Base-by-base conservation (phyloP, 23 tunicate species). In the Phallusia fumigata region DNA sequence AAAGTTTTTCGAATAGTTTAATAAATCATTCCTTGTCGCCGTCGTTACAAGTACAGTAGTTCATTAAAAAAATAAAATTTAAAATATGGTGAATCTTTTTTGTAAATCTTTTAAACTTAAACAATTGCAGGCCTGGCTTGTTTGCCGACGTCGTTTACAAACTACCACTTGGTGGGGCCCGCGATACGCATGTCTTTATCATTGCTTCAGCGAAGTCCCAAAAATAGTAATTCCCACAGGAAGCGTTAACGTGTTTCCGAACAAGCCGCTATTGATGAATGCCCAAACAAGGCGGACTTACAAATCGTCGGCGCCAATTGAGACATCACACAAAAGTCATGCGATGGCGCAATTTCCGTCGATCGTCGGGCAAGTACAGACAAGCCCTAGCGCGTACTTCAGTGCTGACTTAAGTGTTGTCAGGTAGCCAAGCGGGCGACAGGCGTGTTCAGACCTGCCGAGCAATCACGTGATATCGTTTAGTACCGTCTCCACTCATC, bases 151-250 rank as follows among this genome's bases (percentile, higher is more conserved):
- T 5, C 47, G 8, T 3, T 40, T 40, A 3, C 10, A 5, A 40
- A 40, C 47, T 40, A 40, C 69, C 69, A 58, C 69, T 58, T 58
- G 69, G 69, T 58, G 69, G 69, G 16, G 69, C 69, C 69, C 26
- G 13, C 8, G 28, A 58, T 22, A 22, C 69, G 16, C 69, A 6
- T 58, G n/a, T n/a, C n/a, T n/a, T n/a, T n/a, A n/a, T n/a, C n/a
- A n/a, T n/a, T 58, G 2, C 26, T 5, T 10, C 10, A 24, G 11
- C 28, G 69, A 16, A 1, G 5, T 13, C 5, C 13, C 69, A 58
- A 58, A 58, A 22, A 58, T 24, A 16, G 69, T 13, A 58, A 24
- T 58, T 58, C 69, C 11, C 69, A 21, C 15, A 6, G 15, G 26
- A 11, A 16, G 69, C 28, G 15, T 58, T 58, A 1, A 13, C 69